These are phyloP conservation scores for Corticium candelabrum DNA, from an alignment of 37 sponge, comb jelly and placozoan genomes.

Conservation along the genomic window DNA sequence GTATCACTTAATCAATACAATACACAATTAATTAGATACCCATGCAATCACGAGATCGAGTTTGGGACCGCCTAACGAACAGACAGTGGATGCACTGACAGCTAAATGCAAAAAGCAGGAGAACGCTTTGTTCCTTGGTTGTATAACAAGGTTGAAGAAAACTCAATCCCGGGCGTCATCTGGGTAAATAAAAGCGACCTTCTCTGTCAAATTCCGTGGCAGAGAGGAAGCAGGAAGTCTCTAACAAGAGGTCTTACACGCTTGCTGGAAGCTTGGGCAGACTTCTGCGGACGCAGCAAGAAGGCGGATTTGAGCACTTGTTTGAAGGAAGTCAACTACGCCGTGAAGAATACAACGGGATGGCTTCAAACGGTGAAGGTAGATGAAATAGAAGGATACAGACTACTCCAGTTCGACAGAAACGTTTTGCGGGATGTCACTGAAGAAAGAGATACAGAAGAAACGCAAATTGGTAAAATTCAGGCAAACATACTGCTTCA, in stretches of 20 bases:
- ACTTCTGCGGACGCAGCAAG: constrained; percentile 51
- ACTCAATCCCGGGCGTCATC: constrained; percentile 56
- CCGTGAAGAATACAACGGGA: constrained; percentile 73
- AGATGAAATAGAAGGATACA: constrained; percentile 59
- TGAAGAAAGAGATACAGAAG: no score
- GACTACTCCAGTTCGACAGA: constrained; percentile 52
- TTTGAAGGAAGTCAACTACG: constrained; percentile 86
- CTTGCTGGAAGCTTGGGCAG: constrained; percentile 87
- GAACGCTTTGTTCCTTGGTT: no score
- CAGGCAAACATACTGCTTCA: no score
- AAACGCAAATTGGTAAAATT: no score
- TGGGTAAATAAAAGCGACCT: constrained; percentile 65
- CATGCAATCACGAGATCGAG: no score
- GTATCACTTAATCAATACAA: no score
- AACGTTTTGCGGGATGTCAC: not conserved
- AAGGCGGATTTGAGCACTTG: constrained; percentile 65
- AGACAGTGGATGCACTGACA: no score
- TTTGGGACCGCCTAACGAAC: no score
- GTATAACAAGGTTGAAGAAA: constrained; percentile 11
- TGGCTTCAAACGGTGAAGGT: constrained; percentile 62
- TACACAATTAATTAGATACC: no score
- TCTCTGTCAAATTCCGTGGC: constrained; percentile 82
- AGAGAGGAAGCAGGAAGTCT: constrained; percentile 82
- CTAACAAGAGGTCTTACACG: constrained; percentile 47
- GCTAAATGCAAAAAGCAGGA: no score